A percentile compares a stretch with the other conserved stretches of the same genome.
Evolutionary conservation across 2,888 invertebrate genomes (phyloP).

Genomic region (Palloptera scutellata): DNA sequence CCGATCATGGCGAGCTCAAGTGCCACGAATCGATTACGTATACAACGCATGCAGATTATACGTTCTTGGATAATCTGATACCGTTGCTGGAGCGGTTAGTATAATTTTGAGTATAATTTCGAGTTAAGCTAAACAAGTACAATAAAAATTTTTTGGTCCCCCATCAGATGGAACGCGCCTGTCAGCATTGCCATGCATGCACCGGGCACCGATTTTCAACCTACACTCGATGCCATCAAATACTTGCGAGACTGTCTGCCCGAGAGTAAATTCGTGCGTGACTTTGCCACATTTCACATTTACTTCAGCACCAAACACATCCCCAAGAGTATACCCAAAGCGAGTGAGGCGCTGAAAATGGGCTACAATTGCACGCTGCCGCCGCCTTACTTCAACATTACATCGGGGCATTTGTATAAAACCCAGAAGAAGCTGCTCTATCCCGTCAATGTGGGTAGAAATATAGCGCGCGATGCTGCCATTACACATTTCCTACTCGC

Average conservation of each 20-base stretch:
- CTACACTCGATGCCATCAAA: slow-evolving; percentile 80
- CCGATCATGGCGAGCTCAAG: slow-evolving; percentile 72
- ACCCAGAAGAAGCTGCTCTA: slow-evolving; percentile 82
- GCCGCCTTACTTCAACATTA: slow-evolving; percentile 75
- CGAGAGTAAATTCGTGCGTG: slow-evolving; percentile 73
- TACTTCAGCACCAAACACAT: slow-evolving; percentile 89
- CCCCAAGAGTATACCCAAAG: slow-evolving; percentile 76
- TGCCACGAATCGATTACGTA: slow-evolving; percentile 90
- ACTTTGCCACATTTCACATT: slow-evolving; percentile 86
- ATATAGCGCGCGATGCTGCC: slow-evolving; percentile 85
- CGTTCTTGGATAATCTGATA: slow-evolving; percentile 88
- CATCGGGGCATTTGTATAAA: slow-evolving; percentile 76
- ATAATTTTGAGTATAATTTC: background rate
- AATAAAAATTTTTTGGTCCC: too few relatives aligned
- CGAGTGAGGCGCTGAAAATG: slow-evolving; percentile 69
- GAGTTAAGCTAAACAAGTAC: background rate
- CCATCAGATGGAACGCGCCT: slow-evolving; percentile 87
- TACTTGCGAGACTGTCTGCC: slow-evolving; percentile 81
- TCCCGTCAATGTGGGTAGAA: slow-evolving; percentile 89
- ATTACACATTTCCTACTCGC: slow-evolving; percentile 84
- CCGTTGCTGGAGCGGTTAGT: slow-evolving; percentile 78
- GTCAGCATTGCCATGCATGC: slow-evolving; percentile 88
- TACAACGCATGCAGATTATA: slow-evolving; percentile 91
- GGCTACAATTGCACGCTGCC: slow-evolving; percentile 76
- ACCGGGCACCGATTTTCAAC: slow-evolving; percentile 82